Evolutionary conservation across 2,888 invertebrate species (phyloP).

Genomic region (Drosophila suboccidentalis): DNA sequence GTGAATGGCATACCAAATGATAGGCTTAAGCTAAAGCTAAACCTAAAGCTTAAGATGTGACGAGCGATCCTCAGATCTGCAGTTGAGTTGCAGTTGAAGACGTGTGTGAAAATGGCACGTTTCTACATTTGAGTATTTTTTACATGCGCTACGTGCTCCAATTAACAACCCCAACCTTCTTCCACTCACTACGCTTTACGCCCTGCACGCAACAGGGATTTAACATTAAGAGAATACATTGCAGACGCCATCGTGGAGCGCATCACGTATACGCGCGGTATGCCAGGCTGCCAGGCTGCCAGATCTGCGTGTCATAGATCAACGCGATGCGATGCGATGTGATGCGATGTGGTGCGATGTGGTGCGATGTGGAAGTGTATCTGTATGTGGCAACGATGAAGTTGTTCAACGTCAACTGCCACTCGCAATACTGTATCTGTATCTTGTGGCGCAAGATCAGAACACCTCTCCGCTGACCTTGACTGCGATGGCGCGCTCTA

Average conservation of each 20-base stretch:
- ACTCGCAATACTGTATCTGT: conserved; percentile 63
- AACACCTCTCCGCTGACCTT: conserved; percentile 76
- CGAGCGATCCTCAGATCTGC: conserved; percentile 53
- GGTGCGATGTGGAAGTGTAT: conserved; percentile 26
- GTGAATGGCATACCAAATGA: conserved; percentile 63
- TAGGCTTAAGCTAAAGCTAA: conserved; percentile 5
- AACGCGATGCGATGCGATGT: conserved; percentile 69
- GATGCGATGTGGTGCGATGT: conserved; percentile 38
- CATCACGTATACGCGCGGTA: conserved; percentile 79
- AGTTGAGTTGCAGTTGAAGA: conserved; percentile 50
- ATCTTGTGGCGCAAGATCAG: conserved; percentile 70
- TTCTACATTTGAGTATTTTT: conserved; percentile 76
- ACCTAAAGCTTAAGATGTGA: conserved; percentile 25
- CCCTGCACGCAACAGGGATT: conserved; percentile 23
- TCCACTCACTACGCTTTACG: neutral
- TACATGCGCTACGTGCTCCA: conserved; percentile 76
- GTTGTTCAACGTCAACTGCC: conserved; percentile 77
- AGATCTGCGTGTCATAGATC: conserved; percentile 73
- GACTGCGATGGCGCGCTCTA: conserved; percentile 65
- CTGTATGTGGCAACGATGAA: conserved; percentile 69
- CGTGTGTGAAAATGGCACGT: conserved; percentile 84
- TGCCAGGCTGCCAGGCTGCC: conserved; percentile 53
- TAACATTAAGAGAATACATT: conserved; percentile 47
- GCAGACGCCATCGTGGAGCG: conserved; percentile 66
- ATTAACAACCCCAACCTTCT: conserved; percentile 46